Conservation (phyloP, 2,797 vertebrate genomes). For the Micromesistius poutassou region DNA sequence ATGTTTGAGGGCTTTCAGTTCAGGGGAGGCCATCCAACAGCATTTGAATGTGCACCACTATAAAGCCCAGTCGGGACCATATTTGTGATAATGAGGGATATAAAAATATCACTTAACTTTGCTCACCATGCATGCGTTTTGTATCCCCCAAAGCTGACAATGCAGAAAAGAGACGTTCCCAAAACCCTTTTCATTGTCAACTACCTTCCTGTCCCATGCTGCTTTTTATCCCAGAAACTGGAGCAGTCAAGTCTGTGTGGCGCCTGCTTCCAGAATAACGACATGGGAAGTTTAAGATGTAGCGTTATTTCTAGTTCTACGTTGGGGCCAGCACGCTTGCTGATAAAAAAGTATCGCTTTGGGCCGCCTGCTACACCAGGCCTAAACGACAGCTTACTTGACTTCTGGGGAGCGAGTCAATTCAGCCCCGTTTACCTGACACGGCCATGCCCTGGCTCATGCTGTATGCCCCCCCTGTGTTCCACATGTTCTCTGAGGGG, state of each 20-base stretch:
- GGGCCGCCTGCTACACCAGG: slow-evolving; percentile 14
- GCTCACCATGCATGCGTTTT: neutral
- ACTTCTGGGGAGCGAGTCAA: neutral
- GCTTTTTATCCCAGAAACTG: neutral
- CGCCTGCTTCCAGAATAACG: neutral
- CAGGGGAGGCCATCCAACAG: neutral
- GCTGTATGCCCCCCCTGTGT: slow-evolving; percentile 82
- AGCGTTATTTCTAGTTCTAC: neutral
- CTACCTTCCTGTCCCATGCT: neutral
- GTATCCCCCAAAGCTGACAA: neutral
- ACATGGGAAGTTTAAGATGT: neutral
- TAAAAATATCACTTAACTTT: slow-evolving; percentile 1
- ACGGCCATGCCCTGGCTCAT: slow-evolving; percentile 88
- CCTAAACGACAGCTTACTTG: neutral
- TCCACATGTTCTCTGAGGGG: slow-evolving; percentile 96
- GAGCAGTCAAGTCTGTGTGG: neutral
- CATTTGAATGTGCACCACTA: neutral
- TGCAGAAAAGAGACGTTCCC: neutral
- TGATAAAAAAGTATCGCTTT: neutral
- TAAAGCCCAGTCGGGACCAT: neutral
- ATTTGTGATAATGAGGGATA: neutral
- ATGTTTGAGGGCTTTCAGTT: neutral
- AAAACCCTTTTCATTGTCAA: slow-evolving; percentile 1
- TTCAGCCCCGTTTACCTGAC: slow-evolving; percentile 74
- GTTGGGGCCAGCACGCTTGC: neutral